Percentiles rank a stretch among this genome's conserved stretches.
Evolutionary conservation across 1,140 invertebrate species (phyloP).

Genomic region (Drosophila nikananu): DNA sequence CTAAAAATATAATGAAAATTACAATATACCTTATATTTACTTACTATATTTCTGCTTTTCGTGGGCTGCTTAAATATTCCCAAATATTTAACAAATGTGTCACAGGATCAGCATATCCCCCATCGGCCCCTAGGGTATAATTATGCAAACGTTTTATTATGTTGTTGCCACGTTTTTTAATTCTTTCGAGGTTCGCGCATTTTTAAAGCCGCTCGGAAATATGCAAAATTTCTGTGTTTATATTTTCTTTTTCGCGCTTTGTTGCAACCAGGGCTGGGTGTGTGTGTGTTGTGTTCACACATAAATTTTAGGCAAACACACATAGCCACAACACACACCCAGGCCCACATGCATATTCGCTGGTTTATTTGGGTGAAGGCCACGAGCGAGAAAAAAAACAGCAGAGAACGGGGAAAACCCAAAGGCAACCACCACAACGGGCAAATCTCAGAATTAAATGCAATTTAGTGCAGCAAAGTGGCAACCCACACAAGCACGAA

Average conservation of each 20-base stretch:
- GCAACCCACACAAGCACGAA: constrained; percentile 55
- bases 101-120: constrained; percentile 32
- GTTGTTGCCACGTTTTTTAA: constrained; percentile 43
- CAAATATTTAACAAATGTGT: constrained; percentile 18
- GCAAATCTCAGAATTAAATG: constrained; percentile 81
- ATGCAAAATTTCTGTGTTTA: constrained; percentile 64
- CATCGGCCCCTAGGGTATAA: constrained; percentile 43
- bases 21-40: neutral
- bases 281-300: constrained; percentile 61
- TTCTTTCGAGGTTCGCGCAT: constrained; percentile 44
- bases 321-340: constrained; percentile 23
- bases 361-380: constrained; percentile 79
- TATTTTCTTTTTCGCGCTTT: constrained; percentile 47
- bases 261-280: constrained; percentile 40
- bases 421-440: constrained; percentile 44
- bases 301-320: constrained; percentile 78
- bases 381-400: constrained; percentile 35
- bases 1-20: neutral
- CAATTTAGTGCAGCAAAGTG: constrained; percentile 82
- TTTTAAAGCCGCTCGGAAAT: constrained; percentile 75
- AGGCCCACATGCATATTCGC: constrained; percentile 23
- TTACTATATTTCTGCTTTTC: no score
- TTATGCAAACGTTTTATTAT: constrained; percentile 72
- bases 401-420: constrained; percentile 11
- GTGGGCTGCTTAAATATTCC: neutral